Evolutionary conservation across 2,888 invertebrate species (phyloP), one percentile per base, ranked within the genome.

Genomic region (Teleiodes luculella): DNA sequence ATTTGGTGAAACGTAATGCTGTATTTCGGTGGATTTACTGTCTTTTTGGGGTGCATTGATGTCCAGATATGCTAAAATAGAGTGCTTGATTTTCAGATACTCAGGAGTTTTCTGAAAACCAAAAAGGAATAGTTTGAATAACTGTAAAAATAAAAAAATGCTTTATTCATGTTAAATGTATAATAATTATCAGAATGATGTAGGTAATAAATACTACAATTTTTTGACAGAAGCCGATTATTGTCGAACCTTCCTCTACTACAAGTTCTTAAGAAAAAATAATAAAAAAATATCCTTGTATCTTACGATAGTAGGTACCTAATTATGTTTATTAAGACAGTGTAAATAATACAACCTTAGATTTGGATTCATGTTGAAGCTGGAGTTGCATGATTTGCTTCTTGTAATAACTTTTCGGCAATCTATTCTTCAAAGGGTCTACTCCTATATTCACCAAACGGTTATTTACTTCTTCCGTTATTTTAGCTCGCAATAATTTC

Each of bases 391-490:
- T 82, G 59, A 91, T 81, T 62, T 92, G 92, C 65, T 91, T 92
- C 54, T 90, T 83, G 65, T 89, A 93, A 10, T 91, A 83, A 57
- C 78, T 86, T 60, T 81, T 75, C 0, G 93, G 91, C 60, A 94
- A 73, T 51, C 91, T 90, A 37, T 80, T 86, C 90, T 92, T 93
- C 30, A 92, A 86, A 2, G 93, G 92, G 68, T 93, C 93, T 16
- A 94, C 90, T 11, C 94, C 94, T 47, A 92, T 78, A 55, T 91
- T 85, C 57, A 86, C 86, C 58, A 94, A 76, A 54, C 91, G 90
- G 54, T 82, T 87, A 56, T 91, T 86, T 0, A 93, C 83, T 74
- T 87, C 85, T 70, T 89, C 88, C 16, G 81, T 83, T 64, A 89
- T 68, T 72, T 86, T 89, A 1, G 87, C 85, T 67, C 89, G 71